Percentiles rank a stretch among this genome's conserved stretches.
phyloP scores from a whole-genome alignment of 2,113 vertebrate species.

The Proteles cristata region DNA sequence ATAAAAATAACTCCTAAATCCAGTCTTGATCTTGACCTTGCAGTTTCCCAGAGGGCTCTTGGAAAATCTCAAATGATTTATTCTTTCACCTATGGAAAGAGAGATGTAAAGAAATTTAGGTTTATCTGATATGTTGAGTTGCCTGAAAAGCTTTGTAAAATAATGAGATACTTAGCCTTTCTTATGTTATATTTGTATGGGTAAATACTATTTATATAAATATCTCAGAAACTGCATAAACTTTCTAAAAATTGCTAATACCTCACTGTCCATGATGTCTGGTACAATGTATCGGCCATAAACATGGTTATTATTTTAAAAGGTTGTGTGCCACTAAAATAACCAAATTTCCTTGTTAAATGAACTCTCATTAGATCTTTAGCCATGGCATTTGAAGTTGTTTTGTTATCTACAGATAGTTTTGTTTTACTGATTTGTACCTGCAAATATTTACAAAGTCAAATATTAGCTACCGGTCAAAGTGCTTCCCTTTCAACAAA shows the following conservation, averaged over 20 bases:
- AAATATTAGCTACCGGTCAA: background rate
- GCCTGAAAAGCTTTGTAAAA: background rate
- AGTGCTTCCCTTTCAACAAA: background rate
- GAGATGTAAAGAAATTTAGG: background rate
- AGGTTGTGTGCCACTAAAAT: background rate
- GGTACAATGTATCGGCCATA: background rate
- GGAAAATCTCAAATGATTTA: background rate
- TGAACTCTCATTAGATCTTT: background rate
- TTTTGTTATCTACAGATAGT: background rate
- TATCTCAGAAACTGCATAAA: background rate
- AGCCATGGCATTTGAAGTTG: background rate
- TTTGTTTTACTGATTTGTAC: background rate
- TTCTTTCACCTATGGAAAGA: background rate
- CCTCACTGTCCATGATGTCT: too few relatives aligned
- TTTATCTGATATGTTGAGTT: background rate
- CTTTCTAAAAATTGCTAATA: background rate
- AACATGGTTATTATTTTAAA: background rate
- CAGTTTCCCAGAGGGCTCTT: too few relatives aligned
- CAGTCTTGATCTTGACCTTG: background rate
- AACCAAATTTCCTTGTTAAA: background rate
- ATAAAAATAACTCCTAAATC: background rate
- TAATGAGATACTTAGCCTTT: background rate
- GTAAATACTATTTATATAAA: background rate
- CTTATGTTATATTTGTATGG: background rate
- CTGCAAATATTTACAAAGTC: background rate